Base-by-base conservation (phyloP, 2,113 vertebrate species). In the Tretioscincus oriximinensis region DNA sequence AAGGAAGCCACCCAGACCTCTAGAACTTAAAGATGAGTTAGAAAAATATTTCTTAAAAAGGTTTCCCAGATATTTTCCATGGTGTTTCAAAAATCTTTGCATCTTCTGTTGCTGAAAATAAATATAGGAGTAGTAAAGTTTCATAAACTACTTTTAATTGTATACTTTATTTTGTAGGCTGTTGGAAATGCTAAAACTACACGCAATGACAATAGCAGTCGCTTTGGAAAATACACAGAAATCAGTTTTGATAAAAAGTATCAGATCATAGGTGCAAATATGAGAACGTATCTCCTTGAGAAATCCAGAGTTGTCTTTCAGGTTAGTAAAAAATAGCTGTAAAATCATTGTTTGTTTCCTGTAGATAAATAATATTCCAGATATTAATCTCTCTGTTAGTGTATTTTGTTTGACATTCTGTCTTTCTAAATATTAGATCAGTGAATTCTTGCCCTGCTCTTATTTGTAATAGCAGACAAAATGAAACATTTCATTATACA, bases 271-370 rank as follows among this genome's bases (percentile, higher is more conserved):
- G 98, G 98, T 0, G 98, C 98, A 8, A 99, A 99, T 90, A 98
- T 99, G 97, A 97, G 98, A 89, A 99, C 98, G 0, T 99, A 99
- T 84, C 95, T 99, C 69, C 93, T 99, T 78, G 98, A 99, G 92
- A 99, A 99, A 86, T 99, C 98, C 78, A 96, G 98, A 91, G 98
- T 99, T 2, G 97, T 99, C 61, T 99, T 98, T 90, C 98, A 99
- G 95, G 98, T 99, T 86, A 69, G 91, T 82, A 47, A 65, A 78
- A 85, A n/a, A 26, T 2, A 63, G 68, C 16, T 63, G 0, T 20
- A 20, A 7, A 81, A 63, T 41, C 29, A 1, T 18, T 6, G 12
- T 51, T 51, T 51, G 6, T 49, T 49, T 7, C 6, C 16, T 84
- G 60, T 14, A 0, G 41, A 18, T 11, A 64, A 60, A n/a, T 68